Evolutionary conservation across 2,888 invertebrate species (phyloP).

Genomic region (Eumacrocentrus americanus): DNA sequence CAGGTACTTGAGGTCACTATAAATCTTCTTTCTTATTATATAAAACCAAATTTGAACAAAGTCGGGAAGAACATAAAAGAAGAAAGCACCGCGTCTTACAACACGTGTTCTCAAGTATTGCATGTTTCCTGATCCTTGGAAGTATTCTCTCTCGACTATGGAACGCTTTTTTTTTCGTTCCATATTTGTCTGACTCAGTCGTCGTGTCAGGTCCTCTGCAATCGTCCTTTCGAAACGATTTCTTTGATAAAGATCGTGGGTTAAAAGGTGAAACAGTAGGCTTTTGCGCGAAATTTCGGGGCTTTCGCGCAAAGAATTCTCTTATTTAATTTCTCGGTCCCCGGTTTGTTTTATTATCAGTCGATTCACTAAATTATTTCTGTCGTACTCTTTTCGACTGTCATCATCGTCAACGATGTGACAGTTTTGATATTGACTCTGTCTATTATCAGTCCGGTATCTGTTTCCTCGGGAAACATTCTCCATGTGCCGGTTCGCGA

Average conservation of each 20-base stretch:
- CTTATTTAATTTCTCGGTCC: conserved; percentile 1
- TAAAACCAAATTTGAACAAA: no score
- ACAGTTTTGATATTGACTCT: no score
- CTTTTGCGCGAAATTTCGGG: background rate
- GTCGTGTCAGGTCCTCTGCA: background rate
- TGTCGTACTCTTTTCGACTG: background rate
- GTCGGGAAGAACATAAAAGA: no score
- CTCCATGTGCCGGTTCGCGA: background rate
- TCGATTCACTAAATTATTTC: conserved; percentile 11
- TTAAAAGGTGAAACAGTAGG: background rate
- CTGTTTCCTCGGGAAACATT: conserved; percentile 3
- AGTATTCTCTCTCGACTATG: background rate
- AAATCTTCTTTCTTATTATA: background rate
- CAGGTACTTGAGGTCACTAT: conserved; percentile 19
- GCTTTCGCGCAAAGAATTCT: background rate
- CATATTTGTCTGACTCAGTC: conserved; percentile 11
- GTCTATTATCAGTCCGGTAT: no score
- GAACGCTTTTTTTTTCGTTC: background rate
- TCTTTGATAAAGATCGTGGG: background rate
- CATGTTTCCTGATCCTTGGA: conserved; percentile 5
- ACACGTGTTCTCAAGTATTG: conserved; percentile 1
- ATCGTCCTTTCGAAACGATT: conserved; percentile 10
- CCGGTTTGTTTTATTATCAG: conserved; percentile 3
- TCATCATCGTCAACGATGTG: no score
- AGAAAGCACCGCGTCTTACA: conserved; percentile 1